Conservation (phyloP, 2,888 invertebrate genomes). For the Drosophila tanythrix region DNA sequence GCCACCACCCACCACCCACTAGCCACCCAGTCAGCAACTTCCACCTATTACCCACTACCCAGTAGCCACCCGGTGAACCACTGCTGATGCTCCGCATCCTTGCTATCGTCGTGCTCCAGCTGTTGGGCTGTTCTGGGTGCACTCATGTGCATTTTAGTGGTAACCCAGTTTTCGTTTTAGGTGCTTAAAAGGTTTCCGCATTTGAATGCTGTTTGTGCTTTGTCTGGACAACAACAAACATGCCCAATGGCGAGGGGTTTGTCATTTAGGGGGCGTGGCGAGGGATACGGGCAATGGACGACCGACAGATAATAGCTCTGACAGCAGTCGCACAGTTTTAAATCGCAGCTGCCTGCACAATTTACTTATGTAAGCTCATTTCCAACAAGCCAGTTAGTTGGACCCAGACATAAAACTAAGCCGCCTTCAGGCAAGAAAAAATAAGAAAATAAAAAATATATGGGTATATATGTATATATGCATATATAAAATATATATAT, state of each 20-base stretch:
- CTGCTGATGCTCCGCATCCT: neutral
- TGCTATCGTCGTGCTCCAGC: conserved; percentile 36
- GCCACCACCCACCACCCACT: neutral
- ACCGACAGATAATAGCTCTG: conserved; percentile 51
- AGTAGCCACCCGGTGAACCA: neutral
- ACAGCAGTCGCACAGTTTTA: conserved; percentile 34
- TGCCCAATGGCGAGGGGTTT: neutral
- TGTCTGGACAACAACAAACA: conserved; percentile 35
- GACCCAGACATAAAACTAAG: conserved; percentile 56
- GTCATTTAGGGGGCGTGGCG: neutral
- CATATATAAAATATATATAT: neutral
- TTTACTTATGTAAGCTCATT: conserved; percentile 62
- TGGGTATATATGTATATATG: neutral
- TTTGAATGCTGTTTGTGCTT: conserved; percentile 54
- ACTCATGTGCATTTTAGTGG: conserved; percentile 74
- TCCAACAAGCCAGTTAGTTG: conserved; percentile 66
- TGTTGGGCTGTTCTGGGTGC: conserved; percentile 45
- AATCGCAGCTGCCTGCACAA: conserved; percentile 50
- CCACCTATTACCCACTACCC: neutral
- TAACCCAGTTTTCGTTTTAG: conserved; percentile 73
- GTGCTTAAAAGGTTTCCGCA: conserved; percentile 73
- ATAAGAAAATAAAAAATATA: neutral
- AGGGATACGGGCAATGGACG: conserved; percentile 4
- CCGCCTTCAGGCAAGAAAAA: conserved; percentile 5
- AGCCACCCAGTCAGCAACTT: neutral